Evolutionary conservation across 2,797 vertebrate genomes (phyloP), one percentile per base, ranked within the genome.

Genomic region (Benthosema pterotum): DNA sequence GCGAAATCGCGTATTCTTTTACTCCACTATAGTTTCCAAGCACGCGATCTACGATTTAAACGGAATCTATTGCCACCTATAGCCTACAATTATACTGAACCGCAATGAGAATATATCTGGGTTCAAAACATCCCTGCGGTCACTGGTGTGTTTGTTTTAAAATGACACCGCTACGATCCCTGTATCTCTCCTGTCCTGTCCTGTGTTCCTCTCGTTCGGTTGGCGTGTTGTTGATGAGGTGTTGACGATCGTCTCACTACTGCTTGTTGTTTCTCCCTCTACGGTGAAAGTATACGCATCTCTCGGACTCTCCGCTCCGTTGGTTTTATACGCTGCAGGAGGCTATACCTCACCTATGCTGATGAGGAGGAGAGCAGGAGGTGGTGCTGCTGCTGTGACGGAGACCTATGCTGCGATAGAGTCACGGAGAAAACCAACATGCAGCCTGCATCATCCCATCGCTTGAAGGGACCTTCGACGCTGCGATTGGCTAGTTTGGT

Each of bases 261-360:
- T 3, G 42, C 2, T 48, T 6, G 28, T 25, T n/a, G 28, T 25
- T n/a, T 46, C 69, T 69, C 71, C 59, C 63, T 72, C 59, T 75
- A 77, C 74, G 78, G 58, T 78, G 77, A 86, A 66, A 78, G 64
- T 53, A 38, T 53, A 38, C 67, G 66, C 65, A 59, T 79, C 57
- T 80, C 79, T 81, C 77, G 79, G 83, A 78, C 57, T 80, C 79
- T 81, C 77, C 80, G 83, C 82, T 79, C 84, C 63, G 74, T 52
- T 60, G 80, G 70, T 75, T 89, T 78, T 87, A 87, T 87, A 88
- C 71, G 63, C 65, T 71, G 65, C 55, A 67, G 32, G 32, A 42
- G 71, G 50, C 67, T 50, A n/a, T n/a, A 63, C 54, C 83, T 87
- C 80, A 88, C 85, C 69, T 83, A 77, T 78, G 83, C 81, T 88